phyloP scores from a whole-genome alignment of 2,888 invertebrate genomes.

The Philhelius pedissequus region DNA sequence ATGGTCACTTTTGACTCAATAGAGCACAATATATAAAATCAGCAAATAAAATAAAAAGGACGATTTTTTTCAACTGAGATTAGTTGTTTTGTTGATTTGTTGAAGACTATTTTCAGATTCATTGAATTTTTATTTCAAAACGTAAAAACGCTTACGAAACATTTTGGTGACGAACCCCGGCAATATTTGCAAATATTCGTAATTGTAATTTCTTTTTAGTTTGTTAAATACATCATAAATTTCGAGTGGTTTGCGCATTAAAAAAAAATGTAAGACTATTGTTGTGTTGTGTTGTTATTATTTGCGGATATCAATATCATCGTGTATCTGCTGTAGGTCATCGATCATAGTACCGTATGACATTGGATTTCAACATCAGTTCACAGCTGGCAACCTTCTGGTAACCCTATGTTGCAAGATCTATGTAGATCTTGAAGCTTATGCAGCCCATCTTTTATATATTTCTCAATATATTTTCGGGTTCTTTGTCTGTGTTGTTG shows the following conservation, averaged over 20 bases:
- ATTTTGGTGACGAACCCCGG: neutral
- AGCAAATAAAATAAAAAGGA: neutral
- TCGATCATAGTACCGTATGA: no score
- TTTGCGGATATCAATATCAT: no score
- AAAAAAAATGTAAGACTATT: no score
- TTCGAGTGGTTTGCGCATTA: neutral
- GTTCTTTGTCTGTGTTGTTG: slow-evolving; percentile 84
- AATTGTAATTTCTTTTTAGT: no score
- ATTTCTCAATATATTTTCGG: slow-evolving; percentile 79
- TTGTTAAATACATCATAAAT: neutral
- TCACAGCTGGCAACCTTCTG: no score
- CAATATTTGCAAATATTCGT: neutral
- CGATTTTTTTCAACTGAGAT: neutral
- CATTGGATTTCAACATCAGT: no score
- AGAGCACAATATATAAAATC: neutral
- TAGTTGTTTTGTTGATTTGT: neutral
- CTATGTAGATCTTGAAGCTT: slow-evolving; percentile 18
- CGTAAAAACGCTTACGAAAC: neutral
- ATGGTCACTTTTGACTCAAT: neutral
- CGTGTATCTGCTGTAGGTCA: no score
- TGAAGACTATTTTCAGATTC: neutral
- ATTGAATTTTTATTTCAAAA: no score
- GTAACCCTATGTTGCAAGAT: no score
- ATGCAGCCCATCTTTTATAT: neutral
- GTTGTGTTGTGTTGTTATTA: no score